These are phyloP conservation scores for Epirrhoe alternata DNA, from an alignment of 2,888 invertebrate species.

Conservation along the genomic window DNA sequence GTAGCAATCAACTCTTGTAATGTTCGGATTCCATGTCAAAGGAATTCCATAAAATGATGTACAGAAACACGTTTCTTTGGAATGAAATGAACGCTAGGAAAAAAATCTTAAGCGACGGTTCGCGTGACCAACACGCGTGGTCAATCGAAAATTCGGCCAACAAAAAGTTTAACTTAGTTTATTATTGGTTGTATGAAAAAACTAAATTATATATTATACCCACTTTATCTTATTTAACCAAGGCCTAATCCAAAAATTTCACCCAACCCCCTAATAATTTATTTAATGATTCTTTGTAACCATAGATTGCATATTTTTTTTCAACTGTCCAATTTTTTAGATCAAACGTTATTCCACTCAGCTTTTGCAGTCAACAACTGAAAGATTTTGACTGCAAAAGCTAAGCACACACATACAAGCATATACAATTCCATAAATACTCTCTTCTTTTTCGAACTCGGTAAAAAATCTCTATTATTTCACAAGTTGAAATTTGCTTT, in stretches of 20 bases:
- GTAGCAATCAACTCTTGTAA: constrained; percentile 78
- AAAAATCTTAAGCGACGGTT: constrained; percentile 79
- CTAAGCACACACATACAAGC: too few relatives aligned
- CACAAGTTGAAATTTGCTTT: constrained; percentile 46
- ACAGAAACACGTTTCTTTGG: constrained; percentile 56
- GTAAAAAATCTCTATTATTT: constrained; percentile 7
- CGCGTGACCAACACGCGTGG: constrained; percentile 72
- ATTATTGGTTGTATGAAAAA: constrained; percentile 15
- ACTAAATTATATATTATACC: not conserved
- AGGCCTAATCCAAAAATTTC: too few relatives aligned
- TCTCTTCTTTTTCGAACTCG: too few relatives aligned
- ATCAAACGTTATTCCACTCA: too few relatives aligned
- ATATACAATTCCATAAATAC: too few relatives aligned
- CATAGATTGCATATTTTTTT: too few relatives aligned
- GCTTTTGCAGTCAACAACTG: too few relatives aligned
- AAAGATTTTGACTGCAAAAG: too few relatives aligned
- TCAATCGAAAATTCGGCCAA: constrained; percentile 67
- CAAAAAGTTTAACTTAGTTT: constrained; percentile 38
- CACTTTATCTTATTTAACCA: not conserved
- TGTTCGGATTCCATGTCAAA: constrained; percentile 81
- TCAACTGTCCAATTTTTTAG: too few relatives aligned
- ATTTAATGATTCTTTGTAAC: too few relatives aligned
- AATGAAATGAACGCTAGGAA: constrained; percentile 61
- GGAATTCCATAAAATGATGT: constrained; percentile 71
- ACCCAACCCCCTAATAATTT: too few relatives aligned